These are phyloP conservation scores for Lepus townsendii DNA, from an alignment of 2,797 vertebrate genomes.

Conservation along the genomic window DNA sequence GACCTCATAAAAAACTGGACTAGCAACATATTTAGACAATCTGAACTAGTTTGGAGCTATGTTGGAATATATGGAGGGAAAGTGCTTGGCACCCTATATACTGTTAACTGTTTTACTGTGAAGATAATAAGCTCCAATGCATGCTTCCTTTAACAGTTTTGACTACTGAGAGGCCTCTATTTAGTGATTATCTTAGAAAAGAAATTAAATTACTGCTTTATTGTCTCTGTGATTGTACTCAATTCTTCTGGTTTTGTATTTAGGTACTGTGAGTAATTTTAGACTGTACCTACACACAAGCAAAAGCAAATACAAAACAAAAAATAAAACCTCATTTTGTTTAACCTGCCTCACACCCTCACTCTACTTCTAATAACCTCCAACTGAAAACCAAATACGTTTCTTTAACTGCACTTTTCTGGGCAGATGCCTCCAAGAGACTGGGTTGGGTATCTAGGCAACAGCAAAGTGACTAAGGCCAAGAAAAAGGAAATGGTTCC, in stretches of 20 bases:
- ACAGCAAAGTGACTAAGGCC: slow-evolving; percentile 1
- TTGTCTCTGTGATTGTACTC: slow-evolving; percentile 29
- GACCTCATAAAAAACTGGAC: slow-evolving; percentile 15
- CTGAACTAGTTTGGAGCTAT: slow-evolving; percentile 1
- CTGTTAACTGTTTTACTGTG: slow-evolving; percentile 68
- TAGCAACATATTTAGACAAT: slow-evolving; percentile 27
- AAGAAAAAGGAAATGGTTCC: slow-evolving; percentile 57
- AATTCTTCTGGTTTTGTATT: slow-evolving; percentile 32
- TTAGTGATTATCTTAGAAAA: slow-evolving; percentile 56
- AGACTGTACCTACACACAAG: slow-evolving; percentile 48
- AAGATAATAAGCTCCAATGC: slow-evolving; percentile 63
- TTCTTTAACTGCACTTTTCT: slow-evolving; percentile 72
- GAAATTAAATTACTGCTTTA: not conserved
- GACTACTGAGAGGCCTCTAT: not conserved
- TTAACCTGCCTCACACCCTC: slow-evolving; percentile 13
- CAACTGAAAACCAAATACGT: slow-evolving; percentile 57
- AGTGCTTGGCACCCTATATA: slow-evolving; percentile 51
- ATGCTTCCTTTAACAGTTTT: slow-evolving; percentile 59
- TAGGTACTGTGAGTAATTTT: slow-evolving; percentile 31
- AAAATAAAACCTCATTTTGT: slow-evolving; percentile 5
- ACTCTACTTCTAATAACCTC: slow-evolving; percentile 55
- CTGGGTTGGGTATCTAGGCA: slow-evolving; percentile 74
- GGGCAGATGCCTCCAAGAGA: slow-evolving; percentile 63
- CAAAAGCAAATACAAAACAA: not conserved
- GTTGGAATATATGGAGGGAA: not conserved